Conservation (phyloP, 2,888 invertebrate genomes). For the Tenodera sinensis region DNA sequence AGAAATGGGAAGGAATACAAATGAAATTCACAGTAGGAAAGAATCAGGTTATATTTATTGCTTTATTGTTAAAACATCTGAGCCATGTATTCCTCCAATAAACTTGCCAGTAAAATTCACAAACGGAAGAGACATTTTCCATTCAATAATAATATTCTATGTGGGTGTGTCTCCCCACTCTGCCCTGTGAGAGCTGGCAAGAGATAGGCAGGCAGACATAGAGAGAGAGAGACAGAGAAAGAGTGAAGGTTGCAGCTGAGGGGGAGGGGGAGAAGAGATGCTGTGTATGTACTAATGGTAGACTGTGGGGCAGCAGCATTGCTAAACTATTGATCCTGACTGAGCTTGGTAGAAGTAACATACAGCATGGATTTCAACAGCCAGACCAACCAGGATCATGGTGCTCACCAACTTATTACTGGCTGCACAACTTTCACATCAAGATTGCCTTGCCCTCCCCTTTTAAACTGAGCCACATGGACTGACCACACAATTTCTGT, state of each 20-base stretch:
- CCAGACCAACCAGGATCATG: neutral
- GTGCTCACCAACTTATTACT: neutral
- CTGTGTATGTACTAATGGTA: constrained; percentile 9
- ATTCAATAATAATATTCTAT: neutral
- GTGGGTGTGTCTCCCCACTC: neutral
- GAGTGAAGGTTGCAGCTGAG: neutral
- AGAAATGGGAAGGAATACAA: no score
- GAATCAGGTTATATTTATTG: neutral
- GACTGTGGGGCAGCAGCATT: constrained; percentile 9
- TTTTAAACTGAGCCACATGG: neutral
- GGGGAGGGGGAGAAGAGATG: neutral
- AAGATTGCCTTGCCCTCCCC: neutral
- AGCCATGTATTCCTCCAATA: neutral
- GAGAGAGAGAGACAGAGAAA: neutral
- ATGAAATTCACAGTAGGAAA: no score
- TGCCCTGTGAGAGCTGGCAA: neutral
- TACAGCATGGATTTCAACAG: neutral
- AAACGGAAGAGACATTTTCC: neutral
- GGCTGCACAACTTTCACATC: neutral
- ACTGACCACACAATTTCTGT: neutral
- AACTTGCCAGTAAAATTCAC: neutral
- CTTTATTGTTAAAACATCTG: neutral
- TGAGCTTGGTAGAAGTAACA: neutral
- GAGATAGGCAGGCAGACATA: neutral
- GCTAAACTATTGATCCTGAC: constrained; percentile 16